Evolutionary conservation across 2,888 invertebrate genomes (phyloP).

Genomic region (Pollenia labialis): DNA sequence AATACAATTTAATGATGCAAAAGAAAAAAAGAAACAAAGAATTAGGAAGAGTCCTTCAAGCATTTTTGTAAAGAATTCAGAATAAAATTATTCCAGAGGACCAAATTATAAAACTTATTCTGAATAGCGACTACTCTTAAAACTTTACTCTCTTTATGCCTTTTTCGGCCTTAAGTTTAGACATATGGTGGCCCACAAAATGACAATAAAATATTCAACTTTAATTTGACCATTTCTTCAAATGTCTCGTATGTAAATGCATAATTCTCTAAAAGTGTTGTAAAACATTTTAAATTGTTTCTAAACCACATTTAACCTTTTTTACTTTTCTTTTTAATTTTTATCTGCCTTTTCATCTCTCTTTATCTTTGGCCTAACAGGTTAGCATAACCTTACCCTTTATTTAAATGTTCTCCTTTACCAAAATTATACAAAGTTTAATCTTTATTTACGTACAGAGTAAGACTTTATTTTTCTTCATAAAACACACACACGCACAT

Average conservation of each 20-base stretch:
- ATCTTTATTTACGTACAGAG: slow-evolving; percentile 54
- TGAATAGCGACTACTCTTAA: background rate
- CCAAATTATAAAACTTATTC: background rate
- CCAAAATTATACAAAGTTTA: slow-evolving; percentile 58
- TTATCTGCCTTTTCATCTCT: background rate
- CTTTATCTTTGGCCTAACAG: background rate
- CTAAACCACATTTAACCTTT: slow-evolving; percentile 69
- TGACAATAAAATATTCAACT: slow-evolving; percentile 4
- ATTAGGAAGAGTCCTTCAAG: background rate
- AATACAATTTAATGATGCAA: background rate
- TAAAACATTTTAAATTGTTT: slow-evolving; percentile 70
- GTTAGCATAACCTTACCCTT: slow-evolving; percentile 67
- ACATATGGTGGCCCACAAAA: slow-evolving; percentile 8
- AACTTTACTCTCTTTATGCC: no score
- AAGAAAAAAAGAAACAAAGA: background rate
- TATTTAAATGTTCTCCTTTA: slow-evolving; percentile 47
- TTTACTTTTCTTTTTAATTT: background rate
- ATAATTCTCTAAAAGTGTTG: slow-evolving; percentile 40
- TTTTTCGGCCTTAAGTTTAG: background rate
- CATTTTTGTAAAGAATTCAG: no score
- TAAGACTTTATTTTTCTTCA: background rate
- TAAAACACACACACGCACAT: background rate
- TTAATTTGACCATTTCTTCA: background rate
- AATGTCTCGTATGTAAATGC: background rate
- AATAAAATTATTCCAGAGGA: no score